Base-by-base conservation (phyloP, 2,888 invertebrate genomes). In the Leistus spinibarbis region DNA sequence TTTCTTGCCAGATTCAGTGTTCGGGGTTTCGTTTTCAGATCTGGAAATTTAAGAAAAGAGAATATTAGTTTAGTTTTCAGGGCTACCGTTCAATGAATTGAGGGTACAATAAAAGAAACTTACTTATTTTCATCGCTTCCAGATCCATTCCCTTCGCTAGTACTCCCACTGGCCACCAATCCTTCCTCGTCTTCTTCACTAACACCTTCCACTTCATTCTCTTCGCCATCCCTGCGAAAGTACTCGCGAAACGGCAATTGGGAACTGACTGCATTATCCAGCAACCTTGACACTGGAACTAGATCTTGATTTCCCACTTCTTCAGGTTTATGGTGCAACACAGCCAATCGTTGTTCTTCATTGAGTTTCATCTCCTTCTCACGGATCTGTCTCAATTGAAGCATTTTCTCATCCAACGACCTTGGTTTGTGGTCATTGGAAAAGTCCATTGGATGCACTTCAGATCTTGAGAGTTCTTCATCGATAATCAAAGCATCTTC, bases 91-190 rank as follows among this genome's bases (percentile, higher is more conserved):
- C 27, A n/a, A n/a, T 27, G 27, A 27, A 27, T 9, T 27, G 27
- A 9, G 9, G 9, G n/a, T n/a, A n/a, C 3, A 63, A 60, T 40
- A 17, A 16, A 67, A 22, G 53, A 54, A 72, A 87, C 88, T 87
- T 85, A 91, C 91, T 89, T 89, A 83, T 92, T 92, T 83, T 95
- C 95, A 84, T 95, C 95, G 78, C 94, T 93, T 77, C 94, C 95
- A 13, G 94, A 94, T 80, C 92, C 91, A 81, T 94, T 94, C 80
- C 92, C 93, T 84, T 95, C 95, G 79, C 94, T 94, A 13, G 93
- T 93, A 79, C 90, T 90, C 16, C 90, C 89, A 4, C 93, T 93
- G 2, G 94, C 95, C 0, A 95, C 91, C 0, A 94, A 88, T 16
- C 94, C 95, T 82, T 95, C 95, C 82, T 91, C 91, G 79, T 93